Percentiles rank a stretch among this genome's conserved stretches.
Conservation (phyloP, 2,797 vertebrate species). For the Apodemus agrarius region DNA sequence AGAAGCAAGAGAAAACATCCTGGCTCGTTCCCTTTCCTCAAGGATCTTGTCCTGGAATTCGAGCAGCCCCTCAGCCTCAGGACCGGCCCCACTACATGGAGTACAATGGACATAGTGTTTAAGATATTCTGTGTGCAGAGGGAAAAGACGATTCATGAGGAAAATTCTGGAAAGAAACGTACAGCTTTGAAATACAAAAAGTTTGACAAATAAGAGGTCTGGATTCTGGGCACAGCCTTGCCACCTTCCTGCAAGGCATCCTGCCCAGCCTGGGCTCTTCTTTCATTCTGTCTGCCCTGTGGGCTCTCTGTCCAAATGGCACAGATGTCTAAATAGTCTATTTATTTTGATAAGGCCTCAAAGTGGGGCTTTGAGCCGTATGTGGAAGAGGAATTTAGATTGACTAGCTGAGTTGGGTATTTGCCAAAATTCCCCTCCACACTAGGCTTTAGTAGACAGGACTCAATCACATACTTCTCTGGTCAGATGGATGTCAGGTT, state of each 20-base stretch:
- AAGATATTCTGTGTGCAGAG: slow-evolving; percentile 59
- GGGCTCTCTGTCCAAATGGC: slow-evolving; percentile 47
- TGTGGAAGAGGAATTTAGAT: slow-evolving; percentile 53
- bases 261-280: slow-evolving; percentile 58
- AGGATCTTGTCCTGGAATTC: slow-evolving; percentile 68
- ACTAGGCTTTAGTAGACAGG: not conserved
- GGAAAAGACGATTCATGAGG: slow-evolving; percentile 20
- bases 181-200: slow-evolving; percentile 66
- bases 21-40: slow-evolving; percentile 70
- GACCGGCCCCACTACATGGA: not conserved
- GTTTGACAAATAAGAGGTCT: slow-evolving; percentile 25
- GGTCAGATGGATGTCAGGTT: not conserved
- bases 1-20: slow-evolving; percentile 69
- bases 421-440: slow-evolving; percentile 10
- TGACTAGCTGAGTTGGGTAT: slow-evolving; percentile 45
- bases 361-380: not conserved
- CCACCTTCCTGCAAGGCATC: slow-evolving; percentile 46
- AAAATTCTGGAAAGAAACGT: slow-evolving; percentile 69
- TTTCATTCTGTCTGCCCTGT: not conserved
- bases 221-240: not conserved
- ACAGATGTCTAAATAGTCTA: slow-evolving; percentile 48
- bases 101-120: slow-evolving; percentile 73
- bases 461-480: not conserved
- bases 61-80: slow-evolving; percentile 26
- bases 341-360: slow-evolving; percentile 74